Percentiles rank a stretch among this genome's conserved stretches.
Conservation (phyloP, 2,797 vertebrate genomes). For the Ctenosaura bakeri region DNA sequence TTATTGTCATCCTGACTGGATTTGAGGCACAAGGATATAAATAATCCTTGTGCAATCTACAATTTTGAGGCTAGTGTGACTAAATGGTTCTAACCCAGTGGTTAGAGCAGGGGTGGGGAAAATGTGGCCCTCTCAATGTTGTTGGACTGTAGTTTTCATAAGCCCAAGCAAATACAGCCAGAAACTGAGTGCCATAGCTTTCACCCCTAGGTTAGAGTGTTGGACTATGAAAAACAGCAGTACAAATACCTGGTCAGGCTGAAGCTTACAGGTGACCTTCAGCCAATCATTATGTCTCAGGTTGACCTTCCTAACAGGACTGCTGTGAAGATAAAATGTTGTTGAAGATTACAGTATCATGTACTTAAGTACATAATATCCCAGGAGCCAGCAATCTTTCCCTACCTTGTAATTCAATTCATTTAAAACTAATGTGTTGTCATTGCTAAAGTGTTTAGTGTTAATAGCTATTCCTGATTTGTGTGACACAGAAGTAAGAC, state of each 20-base stretch:
- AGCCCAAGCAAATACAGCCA: neutral
- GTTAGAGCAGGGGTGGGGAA: no score
- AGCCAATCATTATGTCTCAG: no score
- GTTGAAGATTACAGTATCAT: neutral
- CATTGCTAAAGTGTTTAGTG: neutral
- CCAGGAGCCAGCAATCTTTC: no score
- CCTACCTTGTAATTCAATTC: no score
- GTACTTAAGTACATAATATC: neutral
- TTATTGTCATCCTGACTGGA: neutral
- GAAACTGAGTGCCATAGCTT: no score
- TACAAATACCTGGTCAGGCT: no score
- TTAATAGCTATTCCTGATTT: neutral
- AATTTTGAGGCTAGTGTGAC: neutral
- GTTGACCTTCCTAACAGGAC: neutral
- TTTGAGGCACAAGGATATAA: neutral
- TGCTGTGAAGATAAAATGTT: neutral
- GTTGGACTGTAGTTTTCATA: no score
- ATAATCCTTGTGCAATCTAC: neutral
- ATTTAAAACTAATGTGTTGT: neutral
- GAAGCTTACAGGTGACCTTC: no score
- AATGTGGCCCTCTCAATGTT: no score
- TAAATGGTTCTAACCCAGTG: no score
- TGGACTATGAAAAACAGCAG: no score
- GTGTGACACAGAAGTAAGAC: neutral
- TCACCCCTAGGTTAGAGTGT: no score